Base-by-base conservation (phyloP, 2,113 vertebrate species). In the Pollachius pollachius region DNA sequence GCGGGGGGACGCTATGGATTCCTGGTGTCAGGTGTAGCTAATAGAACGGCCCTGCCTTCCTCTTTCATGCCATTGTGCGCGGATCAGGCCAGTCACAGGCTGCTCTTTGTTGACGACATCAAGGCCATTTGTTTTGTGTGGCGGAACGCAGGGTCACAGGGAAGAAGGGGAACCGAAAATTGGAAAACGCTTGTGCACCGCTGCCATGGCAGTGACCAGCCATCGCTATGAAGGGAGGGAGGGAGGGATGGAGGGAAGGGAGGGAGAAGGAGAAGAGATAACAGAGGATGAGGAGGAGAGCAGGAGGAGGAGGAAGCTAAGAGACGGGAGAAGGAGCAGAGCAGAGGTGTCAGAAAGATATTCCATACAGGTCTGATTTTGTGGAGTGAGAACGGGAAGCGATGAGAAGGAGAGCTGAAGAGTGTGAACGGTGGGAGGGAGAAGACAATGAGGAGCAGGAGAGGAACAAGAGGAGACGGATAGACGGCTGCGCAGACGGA, bases 91-190 rank as follows among this genome's bases (percentile, higher is more conserved):
- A 82, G 85, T 80, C 78, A 67, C 78, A 65, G 65, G 13, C 74
- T 70, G 72, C 70, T 72, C 80, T 90, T 81, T 82, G 84, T 81
- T 84, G 83, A 84, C 83, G 79, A 84, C 75, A 81, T 83, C 82
- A 84, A 84, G 79, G 77, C 88, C 87, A 81, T 90, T 90, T 91
- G 88, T 89, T 91, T 91, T 89, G 86, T 88, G 87, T 87, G 70
- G 67, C 19, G 67, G 85, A 90, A 87, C 87, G 87, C 82, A 73
- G 88, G 89, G 88, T 90, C 88, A 91, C 78, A 70, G 66, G 82
- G 65, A 81, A 60, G 68, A 83, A 75, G 80, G 78, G 84, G 73
- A 80, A 75, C 41, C 84, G 85, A 79, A 74, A 87, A 90, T 90
- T 90, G 86, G 80, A 91, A 84, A 90, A 83, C 66, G 65, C 78